These are phyloP conservation scores for Notothenia rossii DNA, from an alignment of 2,113 vertebrate species.

Conservation along the genomic window DNA sequence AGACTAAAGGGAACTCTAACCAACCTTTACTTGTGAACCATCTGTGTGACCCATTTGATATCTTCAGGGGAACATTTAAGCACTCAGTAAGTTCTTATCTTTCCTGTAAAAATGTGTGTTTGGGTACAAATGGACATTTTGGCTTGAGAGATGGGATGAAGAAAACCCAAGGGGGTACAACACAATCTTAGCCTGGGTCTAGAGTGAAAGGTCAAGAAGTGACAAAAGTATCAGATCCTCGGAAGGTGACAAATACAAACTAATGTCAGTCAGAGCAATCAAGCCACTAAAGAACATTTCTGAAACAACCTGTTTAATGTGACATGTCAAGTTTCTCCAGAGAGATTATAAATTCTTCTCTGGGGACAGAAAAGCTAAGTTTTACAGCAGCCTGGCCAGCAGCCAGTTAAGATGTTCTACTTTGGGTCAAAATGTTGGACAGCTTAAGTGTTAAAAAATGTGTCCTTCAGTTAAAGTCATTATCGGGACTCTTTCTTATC, in stretches of 20 bases:
- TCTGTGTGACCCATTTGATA: neutral
- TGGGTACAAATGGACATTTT: neutral
- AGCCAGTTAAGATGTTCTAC: neutral
- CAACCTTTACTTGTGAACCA: neutral
- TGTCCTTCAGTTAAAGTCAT: neutral
- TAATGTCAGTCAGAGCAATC: neutral
- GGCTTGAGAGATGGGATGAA: neutral
- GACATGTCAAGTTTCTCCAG: conserved; percentile 2
- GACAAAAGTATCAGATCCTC: neutral
- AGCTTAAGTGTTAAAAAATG: neutral
- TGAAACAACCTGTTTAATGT: neutral
- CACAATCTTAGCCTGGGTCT: no score
- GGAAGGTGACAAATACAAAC: neutral
- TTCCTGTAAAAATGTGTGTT: neutral
- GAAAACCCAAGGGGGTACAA: neutral
- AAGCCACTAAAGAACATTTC: neutral
- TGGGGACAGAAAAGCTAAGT: neutral
- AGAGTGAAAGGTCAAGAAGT: neutral
- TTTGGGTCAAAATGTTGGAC: neutral
- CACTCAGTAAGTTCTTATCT: neutral
- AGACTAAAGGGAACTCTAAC: neutral
- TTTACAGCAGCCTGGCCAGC: neutral
- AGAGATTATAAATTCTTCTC: neutral
- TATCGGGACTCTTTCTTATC: no score
- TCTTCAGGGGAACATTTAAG: neutral